Base-by-base conservation (phyloP, 2,797 vertebrate species). In the Antennarius maculatus region DNA sequence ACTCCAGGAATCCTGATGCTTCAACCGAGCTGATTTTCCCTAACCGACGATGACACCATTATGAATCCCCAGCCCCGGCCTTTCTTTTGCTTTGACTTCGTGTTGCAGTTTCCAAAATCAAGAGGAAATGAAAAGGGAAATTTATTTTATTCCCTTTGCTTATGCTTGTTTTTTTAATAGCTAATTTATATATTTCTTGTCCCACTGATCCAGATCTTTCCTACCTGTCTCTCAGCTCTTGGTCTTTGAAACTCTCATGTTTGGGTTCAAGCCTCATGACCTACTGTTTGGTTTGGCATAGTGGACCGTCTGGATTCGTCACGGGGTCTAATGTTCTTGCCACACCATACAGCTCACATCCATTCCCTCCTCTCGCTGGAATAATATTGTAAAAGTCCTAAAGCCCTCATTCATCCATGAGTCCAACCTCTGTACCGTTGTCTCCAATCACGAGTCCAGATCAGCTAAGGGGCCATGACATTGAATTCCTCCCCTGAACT, bases 231-330 rank as follows among this genome's bases (percentile, higher is more conserved):
- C 70, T 89, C 72, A 77, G 42, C 71, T 69, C 64, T 61, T 60
- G n/a, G 71, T 80, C 65, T 82, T 79, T 81, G 61, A 62, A 83
- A 67, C 66, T 49, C 42, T 71, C 73, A 71, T 74, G 69, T 82
- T 83, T 82, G 77, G 66, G 80, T 83, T 74, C 54, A 46, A 63
- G 80, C 77, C 68, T 61, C 66, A n/a, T 61, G 77, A 79, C 76
- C 78, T 58, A 48, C 69, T 93, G 86, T 92, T 92, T 91, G 72
- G 45, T 77, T 93, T 93, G 92, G 91, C 90, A 74, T 46, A 43
- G 61, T 17, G 12, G 49, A 41, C 67, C 14, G 86, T 88, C 91
- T 93, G 89, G 82, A 85, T 87, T 63, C 71, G 61, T 87, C 84
- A 69, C 81, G 51, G 70, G 71, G 64, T 76, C 76, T 91, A 90